phyloP scores from a whole-genome alignment of 2,797 vertebrate genomes.

The Enteromius afrohamiltoni region DNA sequence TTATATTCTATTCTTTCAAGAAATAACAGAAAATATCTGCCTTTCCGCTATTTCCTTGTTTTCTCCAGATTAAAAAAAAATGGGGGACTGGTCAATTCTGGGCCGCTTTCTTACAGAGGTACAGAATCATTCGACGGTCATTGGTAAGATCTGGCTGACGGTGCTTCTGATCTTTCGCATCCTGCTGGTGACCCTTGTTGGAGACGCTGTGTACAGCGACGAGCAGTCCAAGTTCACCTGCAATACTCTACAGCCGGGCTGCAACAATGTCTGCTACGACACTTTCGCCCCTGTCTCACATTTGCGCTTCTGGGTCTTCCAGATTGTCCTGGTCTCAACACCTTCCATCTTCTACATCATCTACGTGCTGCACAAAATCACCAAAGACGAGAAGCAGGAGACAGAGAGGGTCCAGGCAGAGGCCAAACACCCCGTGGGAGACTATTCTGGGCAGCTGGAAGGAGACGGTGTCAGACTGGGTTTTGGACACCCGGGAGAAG shows the following conservation, averaged over 20 bases:
- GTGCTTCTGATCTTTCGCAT: conserved; percentile 78
- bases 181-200: conserved; percentile 76
- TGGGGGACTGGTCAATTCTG: conserved; percentile 78
- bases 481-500: conserved; percentile 42
- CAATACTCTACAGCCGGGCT: conserved; percentile 85
- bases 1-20: not conserved
- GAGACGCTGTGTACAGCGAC: conserved; percentile 81
- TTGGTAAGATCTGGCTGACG: conserved; percentile 78
- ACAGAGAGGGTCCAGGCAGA: conserved; percentile 27
- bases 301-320: conserved; percentile 84
- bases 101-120: conserved; percentile 75
- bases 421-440: not conserved
- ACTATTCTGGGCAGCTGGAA: not conserved
- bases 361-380: conserved; percentile 75
- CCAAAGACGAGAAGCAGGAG: conserved; percentile 58
- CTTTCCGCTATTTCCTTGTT: conserved; percentile 18
- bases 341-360: conserved; percentile 76
- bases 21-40: not conserved
- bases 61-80: conserved; percentile 59
- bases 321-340: conserved; percentile 76
- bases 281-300: conserved; percentile 81
- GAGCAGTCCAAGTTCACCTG: conserved; percentile 84
- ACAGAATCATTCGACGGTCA: conserved; percentile 76
- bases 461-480: conserved; percentile 1
- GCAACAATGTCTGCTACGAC: conserved; percentile 84